Evolutionary conservation across 2,113 vertebrate species (phyloP).

Genomic region (Oryzias melastigma): DNA sequence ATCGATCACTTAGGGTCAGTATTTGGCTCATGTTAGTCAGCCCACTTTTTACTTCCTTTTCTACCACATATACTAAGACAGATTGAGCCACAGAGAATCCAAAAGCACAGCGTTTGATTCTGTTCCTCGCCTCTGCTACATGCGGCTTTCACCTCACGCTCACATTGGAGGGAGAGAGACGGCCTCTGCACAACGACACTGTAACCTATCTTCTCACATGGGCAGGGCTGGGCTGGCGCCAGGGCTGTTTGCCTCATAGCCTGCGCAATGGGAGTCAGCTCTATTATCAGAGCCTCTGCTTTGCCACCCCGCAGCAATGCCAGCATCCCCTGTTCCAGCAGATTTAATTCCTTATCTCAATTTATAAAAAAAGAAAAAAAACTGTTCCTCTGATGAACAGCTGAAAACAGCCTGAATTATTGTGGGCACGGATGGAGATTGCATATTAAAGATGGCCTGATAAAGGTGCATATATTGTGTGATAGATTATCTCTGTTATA

Average conservation of each 20-base stretch:
- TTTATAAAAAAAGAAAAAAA: constrained; percentile 41
- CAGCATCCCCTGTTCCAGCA: constrained; percentile 67
- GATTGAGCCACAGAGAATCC: constrained; percentile 9
- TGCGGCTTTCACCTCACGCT: constrained; percentile 49
- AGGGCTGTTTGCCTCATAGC: constrained; percentile 68
- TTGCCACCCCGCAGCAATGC: constrained; percentile 70
- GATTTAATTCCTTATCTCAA: constrained; percentile 75
- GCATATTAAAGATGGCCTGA: constrained; percentile 54
- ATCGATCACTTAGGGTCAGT: constrained; percentile 31
- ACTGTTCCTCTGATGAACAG: constrained; percentile 62
- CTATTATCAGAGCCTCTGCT: constrained; percentile 72
- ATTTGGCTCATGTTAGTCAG: constrained; percentile 17
- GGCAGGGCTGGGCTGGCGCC: constrained; percentile 66
- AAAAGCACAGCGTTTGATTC: constrained; percentile 8
- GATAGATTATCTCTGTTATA: constrained; percentile 26
- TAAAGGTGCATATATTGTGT: constrained; percentile 33
- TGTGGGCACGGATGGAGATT: constrained; percentile 48
- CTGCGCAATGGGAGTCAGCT: constrained; percentile 69
- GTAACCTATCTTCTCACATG: constrained; percentile 65
- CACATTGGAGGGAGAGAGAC: constrained; percentile 19
- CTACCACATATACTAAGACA: constrained; percentile 5
- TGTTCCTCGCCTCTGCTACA: constrained; percentile 31
- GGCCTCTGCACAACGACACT: constrained; percentile 39
- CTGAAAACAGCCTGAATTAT: constrained; percentile 53
- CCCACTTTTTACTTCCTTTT: neutral